These are phyloP conservation scores for Gibbula magus DNA, from an alignment of 2,888 invertebrate species.

Conservation along the genomic window DNA sequence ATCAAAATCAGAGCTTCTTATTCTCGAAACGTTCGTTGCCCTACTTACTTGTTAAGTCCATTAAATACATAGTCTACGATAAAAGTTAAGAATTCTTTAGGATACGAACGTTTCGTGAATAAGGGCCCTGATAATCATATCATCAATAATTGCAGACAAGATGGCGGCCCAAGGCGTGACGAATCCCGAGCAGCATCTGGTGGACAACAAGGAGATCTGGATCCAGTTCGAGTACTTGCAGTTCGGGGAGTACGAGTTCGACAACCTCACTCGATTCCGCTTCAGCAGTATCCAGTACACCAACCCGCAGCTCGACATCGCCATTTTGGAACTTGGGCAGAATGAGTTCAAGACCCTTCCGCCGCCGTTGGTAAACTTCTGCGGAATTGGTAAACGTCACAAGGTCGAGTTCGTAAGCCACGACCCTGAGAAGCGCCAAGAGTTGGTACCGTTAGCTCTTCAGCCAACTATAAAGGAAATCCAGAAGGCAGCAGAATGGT, in stretches of 20 bases:
- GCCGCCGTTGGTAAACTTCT: neutral
- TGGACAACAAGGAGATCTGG: conserved; percentile 9
- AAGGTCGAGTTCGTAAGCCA: neutral
- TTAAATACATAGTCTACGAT: too few species aligned
- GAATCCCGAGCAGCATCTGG: neutral
- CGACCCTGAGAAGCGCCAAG: neutral
- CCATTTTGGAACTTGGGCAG: neutral
- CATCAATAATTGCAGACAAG: neutral
- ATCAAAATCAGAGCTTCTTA: too few species aligned
- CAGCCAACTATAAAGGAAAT: neutral
- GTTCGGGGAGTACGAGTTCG: conserved; percentile 1
- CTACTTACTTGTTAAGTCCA: too few species aligned
- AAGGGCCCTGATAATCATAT: too few species aligned
- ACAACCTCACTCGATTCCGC: neutral
- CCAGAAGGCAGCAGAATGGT: neutral
- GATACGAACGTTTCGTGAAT: too few species aligned
- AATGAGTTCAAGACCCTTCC: neutral
- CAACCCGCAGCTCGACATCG: conserved; percentile 2
- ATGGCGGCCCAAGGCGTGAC: neutral
- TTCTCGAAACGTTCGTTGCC: too few species aligned
- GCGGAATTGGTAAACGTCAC: neutral
- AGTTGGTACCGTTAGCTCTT: neutral
- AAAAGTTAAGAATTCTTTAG: too few species aligned
- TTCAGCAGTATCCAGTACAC: neutral
- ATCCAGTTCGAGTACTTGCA: conserved; percentile 2